Base-by-base conservation (phyloP, 2,113 vertebrate species). In the Collichthys lucidus region DNA sequence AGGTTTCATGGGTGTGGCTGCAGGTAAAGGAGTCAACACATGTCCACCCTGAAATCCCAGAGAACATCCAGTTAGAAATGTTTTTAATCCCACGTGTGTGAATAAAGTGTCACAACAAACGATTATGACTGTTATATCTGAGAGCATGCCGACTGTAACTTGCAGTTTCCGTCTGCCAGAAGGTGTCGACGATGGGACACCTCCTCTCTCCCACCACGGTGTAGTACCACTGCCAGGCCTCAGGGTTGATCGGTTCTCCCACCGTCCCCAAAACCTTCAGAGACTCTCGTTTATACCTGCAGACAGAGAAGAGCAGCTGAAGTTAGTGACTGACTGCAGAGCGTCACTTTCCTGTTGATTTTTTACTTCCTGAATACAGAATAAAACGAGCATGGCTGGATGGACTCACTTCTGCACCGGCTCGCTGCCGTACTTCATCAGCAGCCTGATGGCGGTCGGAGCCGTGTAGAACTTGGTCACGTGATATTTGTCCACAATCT, bases 141-240 rank as follows among this genome's bases (percentile, higher is more conserved):
- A 31, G 17, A 11, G 1, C 31, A 22, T 31, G 4, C 10, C 2
- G 7, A 26, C 96, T 94, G 11, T 5, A 9, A 29, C 96, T 94
- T 64, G 98, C 98, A 0, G 97, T 99, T 90, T 99, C 98, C 0
- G 98, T 99, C 94, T 99, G 98, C 98, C 98, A 99, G 94, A 99
- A 99, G 0, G 98, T 99, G 91, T 99, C 98, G 46, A 99, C 98
- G 0, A 99, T 94, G 3, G 98, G 96, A 82, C 98, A 99, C 70
- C 94, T 93, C 87, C 95, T 94, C 15, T 97, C 96, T 35, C 98
- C 98, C 77, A 99, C 97, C 79, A 99, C 97, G 0, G 1, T 94
- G 92, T 97, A 96, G 94, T 97, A 99, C 98, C 98, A 99, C 52
- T 96, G 96, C 98, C 98, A 99, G 77, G 98, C 98, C 91, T 99